Evolutionary conservation across 2,113 vertebrate species (phyloP), one percentile per base, ranked within the genome.

Genomic region (Coreoperca whiteheadi): DNA sequence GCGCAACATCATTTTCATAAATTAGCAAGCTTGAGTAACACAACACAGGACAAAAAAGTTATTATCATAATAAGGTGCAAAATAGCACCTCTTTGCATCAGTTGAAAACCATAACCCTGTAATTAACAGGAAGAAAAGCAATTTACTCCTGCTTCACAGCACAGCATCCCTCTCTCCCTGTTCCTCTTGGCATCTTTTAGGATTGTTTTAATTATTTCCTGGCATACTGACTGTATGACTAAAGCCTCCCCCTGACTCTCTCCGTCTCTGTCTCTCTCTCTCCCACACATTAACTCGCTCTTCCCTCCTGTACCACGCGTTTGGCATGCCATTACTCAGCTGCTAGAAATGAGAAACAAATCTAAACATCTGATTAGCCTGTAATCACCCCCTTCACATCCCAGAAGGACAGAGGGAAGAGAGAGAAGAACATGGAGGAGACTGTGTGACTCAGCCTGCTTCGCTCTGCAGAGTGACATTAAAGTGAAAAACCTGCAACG

Each of bases 101-200:
- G 96, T 94, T 96, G 95, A 96, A 95, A 96, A 96, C 93, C 93
- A 95, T 92, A 95, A 91, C 93, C 94, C 90, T 90, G 79, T 92
- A 92, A 94, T 94, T 94, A 95, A 86, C 53, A 85, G 71, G 79
- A 89, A 93, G 84, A 92, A 95, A 96, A 96, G 96, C 95, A 94
- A 95, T 94, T 95, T 95, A 89, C 93, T 90, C 25, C 54, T 66
- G 86, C 91, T 91, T 90, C 88, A 86, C 68, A 79, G 88, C 85
- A 43, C 87, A 81, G 56, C 48, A 71, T 79, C 86, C 67, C 79
- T 70, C 86, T 81, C 54, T 88, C 66, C 63, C 74, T 77, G 51
- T 56, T 90, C 77, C 91, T 91, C 89, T 88, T 91, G 91, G 87
- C 89, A 89, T 88, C 87, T 89, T 94, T 88, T 77, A 64, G 74